Percentiles rank a stretch among this genome's conserved stretches.
These are phyloP conservation scores for Empidonax alnorum DNA, from an alignment of 2,113 vertebrate species.

Conservation along the genomic window DNA sequence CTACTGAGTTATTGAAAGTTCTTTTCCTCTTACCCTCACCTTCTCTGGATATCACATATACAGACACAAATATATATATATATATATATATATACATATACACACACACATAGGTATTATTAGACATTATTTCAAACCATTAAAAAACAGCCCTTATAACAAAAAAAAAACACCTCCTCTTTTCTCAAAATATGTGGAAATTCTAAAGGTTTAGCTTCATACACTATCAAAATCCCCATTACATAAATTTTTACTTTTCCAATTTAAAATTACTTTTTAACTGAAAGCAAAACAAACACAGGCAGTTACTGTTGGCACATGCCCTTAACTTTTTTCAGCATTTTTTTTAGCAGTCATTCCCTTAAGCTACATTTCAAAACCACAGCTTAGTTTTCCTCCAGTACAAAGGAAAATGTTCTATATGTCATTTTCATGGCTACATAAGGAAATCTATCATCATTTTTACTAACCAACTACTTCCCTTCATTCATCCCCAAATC, in stretches of 20 bases:
- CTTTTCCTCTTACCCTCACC: neutral
- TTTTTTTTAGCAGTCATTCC: conserved; percentile 10
- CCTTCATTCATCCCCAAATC: conserved; percentile 8
- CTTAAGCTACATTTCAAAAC: conserved; percentile 51
- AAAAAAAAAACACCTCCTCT: neutral
- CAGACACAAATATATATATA: neutral
- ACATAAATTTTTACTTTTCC: neutral
- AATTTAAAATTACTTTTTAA: conserved; percentile 18
- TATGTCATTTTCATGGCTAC: neutral
- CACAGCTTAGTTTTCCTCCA: conserved; percentile 11
- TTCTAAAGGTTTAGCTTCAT: neutral
- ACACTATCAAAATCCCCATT: neutral
- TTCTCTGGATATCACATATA: neutral
- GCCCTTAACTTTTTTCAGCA: neutral
- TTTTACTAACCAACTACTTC: conserved; percentile 2
- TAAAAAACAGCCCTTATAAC: neutral
- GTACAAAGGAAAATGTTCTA: neutral
- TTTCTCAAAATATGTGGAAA: neutral
- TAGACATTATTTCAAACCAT: neutral
- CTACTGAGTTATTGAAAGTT: conserved; percentile 38
- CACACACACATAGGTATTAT: neutral
- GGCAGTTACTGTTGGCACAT: conserved; percentile 23
- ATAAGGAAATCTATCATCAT: conserved; percentile 4
- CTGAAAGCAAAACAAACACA: conserved; percentile 18
- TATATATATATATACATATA: neutral